phyloP scores from a whole-genome alignment of 2,888 invertebrate species.

The Eristalinus sepulchralis region DNA sequence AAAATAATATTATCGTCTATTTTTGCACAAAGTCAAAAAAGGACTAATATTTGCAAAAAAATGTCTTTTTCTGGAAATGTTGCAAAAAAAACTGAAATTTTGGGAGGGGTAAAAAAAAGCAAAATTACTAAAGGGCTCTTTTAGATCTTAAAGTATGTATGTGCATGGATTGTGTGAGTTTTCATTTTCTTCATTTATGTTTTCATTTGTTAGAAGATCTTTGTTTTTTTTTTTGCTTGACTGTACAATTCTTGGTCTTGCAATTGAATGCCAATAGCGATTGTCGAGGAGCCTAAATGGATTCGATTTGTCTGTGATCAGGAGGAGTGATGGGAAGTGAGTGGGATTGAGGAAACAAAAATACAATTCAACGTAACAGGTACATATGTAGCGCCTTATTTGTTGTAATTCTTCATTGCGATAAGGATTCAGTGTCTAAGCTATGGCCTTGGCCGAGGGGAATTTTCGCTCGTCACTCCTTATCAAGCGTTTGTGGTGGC shows the following conservation, averaged over 20 bases:
- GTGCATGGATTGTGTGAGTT: slow-evolving; percentile 32
- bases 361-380: slow-evolving; percentile 53
- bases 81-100: slow-evolving; percentile 23
- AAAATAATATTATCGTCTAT: slow-evolving; percentile 73
- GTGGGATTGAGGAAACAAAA: too few species aligned
- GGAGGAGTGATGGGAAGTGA: not conserved
- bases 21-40: slow-evolving; percentile 80
- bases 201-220: not conserved
- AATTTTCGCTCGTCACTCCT: not conserved
- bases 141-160: slow-evolving; percentile 9
- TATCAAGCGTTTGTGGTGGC: not conserved
- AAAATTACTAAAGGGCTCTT: not conserved
- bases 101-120: slow-evolving; percentile 10
- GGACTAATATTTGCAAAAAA: slow-evolving; percentile 76
- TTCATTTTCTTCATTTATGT: not conserved
- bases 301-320: slow-evolving; percentile 4
- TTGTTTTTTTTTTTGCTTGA: not conserved
- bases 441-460: too few species aligned
- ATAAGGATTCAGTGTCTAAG: not conserved
- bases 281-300: not conserved
- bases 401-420: not conserved
- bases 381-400: slow-evolving; percentile 64
- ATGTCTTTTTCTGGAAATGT: slow-evolving; percentile 18
- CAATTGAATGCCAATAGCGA: slow-evolving; percentile 16
- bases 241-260: slow-evolving; percentile 44